Evolutionary conservation across 1,140 invertebrate species (phyloP), one percentile per base, ranked within the genome.

Genomic region (Aricia agestis): DNA sequence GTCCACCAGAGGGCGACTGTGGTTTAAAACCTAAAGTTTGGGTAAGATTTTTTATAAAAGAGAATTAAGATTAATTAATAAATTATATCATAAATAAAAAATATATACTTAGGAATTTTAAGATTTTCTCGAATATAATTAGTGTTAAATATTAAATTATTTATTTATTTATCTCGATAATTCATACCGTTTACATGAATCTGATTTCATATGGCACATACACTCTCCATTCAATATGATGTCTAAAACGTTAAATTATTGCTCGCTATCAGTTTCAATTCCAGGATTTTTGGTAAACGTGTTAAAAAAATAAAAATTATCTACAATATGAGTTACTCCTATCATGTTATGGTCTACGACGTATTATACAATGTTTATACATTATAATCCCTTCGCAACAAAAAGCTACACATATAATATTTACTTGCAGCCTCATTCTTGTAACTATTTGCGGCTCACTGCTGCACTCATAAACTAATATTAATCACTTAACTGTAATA

Each of bases 241-340:
- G 17, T 25, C 59, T 31, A 63, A 63, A 19, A 11, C 59, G 18
- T 19, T 63, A 59, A 18, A 59, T 19, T 19, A 63, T 63, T 19
- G 59, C 17, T 63, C 9, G 58, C 59, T 2, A 63, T 63, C 18
- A 25, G 2, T 19, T 19, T 31, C 59, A 63, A 63, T 63, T 63
- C 59, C 59, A 63, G 59, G 59, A 19, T 19, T 10, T 19, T 63
- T 19, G 59, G 59, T 63, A 63, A 11, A 63, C 59, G 17, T 63
- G 59, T 63, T 63, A 63, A 63, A 63, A 63, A 63, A 63, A 63
- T 63, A 63, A 18, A 63, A 63, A 63, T 25, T 18, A 63, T 63
- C 59, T 63, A 63, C 18, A 63, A 31, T 63, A 63, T 11, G 17
- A 59, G 18, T 59, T 63, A 63, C 0, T 1, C 11, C 17, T 13